Base-by-base conservation (phyloP, 2,113 vertebrate genomes). In the Channa maculata region DNA sequence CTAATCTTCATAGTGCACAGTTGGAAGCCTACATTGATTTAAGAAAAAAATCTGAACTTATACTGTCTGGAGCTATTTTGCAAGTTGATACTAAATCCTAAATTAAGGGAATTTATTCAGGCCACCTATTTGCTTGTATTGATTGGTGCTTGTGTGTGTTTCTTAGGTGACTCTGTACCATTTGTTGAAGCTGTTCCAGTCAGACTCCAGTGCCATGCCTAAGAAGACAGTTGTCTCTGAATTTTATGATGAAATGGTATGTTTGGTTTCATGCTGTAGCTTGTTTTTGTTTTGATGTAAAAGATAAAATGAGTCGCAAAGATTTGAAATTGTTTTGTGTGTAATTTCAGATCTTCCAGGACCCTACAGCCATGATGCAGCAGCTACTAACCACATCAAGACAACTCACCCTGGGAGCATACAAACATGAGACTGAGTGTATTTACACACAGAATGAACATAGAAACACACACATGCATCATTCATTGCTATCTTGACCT, bases 331-430 rank as follows among this genome's bases (percentile, higher is more conserved):
- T 54, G 0, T 59, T n/a, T 39, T 12, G 13, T 66, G 49, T 50
- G 0, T 66, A 0, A 14, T 67, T 15, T 55, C 86, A 99, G 98
- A 99, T 99, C 91, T 99, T 99, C 91, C 98, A 99, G 86, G 98
- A 99, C 87, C 98, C 98, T 37, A 99, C 97, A 75, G 98, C 98
- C 61, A 99, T 99, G 98, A 99, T 99, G 98, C 98, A 99, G 75
- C 98, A 99, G 63, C 93, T 99, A 37, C 83, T 99, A 75, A 99
- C 97, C 62, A 99, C 98, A 0, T 98, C 97, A 64, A 96, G 97
- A 65, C 98, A 99, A 39, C 95, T 99, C 70, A 99, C 98, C 0
- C 91, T 99, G 58, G 98, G 98, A 68, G 97, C 98, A 59, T 99
- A 99, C 80, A 99, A 99, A 84, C 98, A 99, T 48, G 98, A 99